Percentiles rank a stretch among this genome's conserved stretches.
phyloP scores from a whole-genome alignment of 1,140 invertebrate species.

The Diabrotica virgifera region DNA sequence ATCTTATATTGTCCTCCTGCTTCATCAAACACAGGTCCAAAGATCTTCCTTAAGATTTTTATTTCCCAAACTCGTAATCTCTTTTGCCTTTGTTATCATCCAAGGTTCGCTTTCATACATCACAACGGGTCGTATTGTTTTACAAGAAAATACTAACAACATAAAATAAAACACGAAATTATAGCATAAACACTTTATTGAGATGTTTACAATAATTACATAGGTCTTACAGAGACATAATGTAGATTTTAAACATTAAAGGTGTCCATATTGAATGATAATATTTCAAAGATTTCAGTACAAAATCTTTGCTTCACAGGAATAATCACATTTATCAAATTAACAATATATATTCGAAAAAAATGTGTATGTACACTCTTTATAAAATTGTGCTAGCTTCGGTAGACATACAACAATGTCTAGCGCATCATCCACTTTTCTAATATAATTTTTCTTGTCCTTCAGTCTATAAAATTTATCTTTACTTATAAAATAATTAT shows the following conservation, averaged over 20 bases:
- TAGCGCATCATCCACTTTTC: background rate
- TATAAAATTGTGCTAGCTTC: constrained; percentile 26
- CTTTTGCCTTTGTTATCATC: no score
- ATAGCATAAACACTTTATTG: constrained; percentile 33
- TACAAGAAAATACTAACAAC: background rate
- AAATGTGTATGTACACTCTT: constrained; percentile 29
- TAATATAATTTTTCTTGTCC: background rate
- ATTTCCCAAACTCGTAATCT: no score
- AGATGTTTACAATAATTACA: constrained; percentile 29
- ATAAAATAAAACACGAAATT: background rate
- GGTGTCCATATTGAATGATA: constrained; percentile 23
- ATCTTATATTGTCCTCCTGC: no score
- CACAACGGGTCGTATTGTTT: no score
- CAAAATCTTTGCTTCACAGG: background rate
- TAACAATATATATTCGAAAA: constrained; percentile 25
- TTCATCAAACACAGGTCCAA: no score
- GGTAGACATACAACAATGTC: background rate
- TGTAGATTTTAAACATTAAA: constrained; percentile 30
- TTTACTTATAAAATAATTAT: constrained; percentile 7
- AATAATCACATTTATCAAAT: constrained; percentile 26
- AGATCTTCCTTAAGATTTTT: no score
- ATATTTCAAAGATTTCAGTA: constrained; percentile 7
- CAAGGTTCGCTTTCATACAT: no score
- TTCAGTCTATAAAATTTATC: constrained; percentile 11
- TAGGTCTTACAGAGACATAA: constrained; percentile 30